A percentile compares a stretch with the other conserved stretches of the same genome.
Evolutionary conservation across 2,797 vertebrate genomes (phyloP).

Genomic region (Clarias pachynema): DNA sequence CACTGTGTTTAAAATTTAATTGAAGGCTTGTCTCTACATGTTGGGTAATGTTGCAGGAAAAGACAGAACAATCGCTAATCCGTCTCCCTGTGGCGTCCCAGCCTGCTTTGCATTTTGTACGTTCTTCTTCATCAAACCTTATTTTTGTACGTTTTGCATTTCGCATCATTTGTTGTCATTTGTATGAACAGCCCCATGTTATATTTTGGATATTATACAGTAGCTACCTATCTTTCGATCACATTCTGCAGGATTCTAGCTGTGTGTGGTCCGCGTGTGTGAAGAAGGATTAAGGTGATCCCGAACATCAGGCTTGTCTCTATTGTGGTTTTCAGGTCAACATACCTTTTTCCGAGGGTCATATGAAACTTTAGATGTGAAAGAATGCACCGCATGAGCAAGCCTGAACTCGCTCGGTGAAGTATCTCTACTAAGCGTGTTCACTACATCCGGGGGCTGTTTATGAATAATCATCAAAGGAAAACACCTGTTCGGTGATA

Average conservation of each 20-base stretch:
- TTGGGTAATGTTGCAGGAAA: not conserved
- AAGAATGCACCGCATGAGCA: not conserved
- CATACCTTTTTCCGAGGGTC: not conserved
- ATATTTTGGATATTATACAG: not conserved
- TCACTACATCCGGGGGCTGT: constrained; percentile 25
- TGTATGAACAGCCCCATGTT: not conserved
- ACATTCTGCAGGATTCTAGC: not conserved
- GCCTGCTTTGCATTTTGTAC: constrained; percentile 6
- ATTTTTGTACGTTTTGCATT: not conserved
- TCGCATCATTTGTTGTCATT: not conserved
- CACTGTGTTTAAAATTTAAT: not conserved
- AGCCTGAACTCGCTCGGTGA: constrained; percentile 12
- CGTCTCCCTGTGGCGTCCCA: not conserved
- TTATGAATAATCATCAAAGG: constrained; percentile 3
- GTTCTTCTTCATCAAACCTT: not conserved
- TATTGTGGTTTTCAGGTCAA: constrained; percentile 4
- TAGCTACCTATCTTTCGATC: not conserved
- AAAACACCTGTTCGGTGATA: constrained; percentile 29
- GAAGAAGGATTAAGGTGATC: not conserved
- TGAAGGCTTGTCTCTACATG: not conserved
- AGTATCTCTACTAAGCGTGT: constrained; percentile 19
- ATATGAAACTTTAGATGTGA: constrained; percentile 12
- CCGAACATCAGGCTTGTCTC: not conserved
- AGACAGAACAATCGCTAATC: not conserved
- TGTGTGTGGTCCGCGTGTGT: not conserved